phyloP scores from a whole-genome alignment of 2,888 invertebrate species.

The Phania funesta region DNA sequence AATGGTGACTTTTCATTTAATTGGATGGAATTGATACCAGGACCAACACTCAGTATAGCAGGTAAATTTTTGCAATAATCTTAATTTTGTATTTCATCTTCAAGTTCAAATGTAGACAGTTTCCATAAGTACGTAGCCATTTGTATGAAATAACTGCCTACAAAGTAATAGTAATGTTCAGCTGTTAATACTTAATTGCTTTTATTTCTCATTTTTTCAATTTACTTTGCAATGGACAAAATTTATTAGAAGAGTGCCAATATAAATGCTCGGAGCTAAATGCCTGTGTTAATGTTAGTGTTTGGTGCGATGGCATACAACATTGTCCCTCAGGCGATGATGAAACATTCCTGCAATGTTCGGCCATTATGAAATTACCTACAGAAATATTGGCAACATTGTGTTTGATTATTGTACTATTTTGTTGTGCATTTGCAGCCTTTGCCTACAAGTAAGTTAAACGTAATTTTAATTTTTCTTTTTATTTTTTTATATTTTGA shows the following conservation, averaged over 20 bases:
- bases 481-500: background rate
- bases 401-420: slow-evolving; percentile 80
- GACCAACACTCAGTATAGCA: slow-evolving; percentile 80
- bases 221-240: background rate
- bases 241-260: slow-evolving; percentile 85
- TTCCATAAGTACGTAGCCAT: background rate
- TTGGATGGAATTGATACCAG: slow-evolving; percentile 90
- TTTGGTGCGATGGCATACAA: slow-evolving; percentile 90
- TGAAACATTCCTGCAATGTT: slow-evolving; percentile 90
- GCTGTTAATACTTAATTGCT: slow-evolving; percentile 32
- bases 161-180: background rate
- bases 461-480: background rate
- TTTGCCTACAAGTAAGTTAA: slow-evolving; percentile 82
- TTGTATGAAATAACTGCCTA: background rate
- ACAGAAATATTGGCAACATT: slow-evolving; percentile 85
- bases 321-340: slow-evolving; percentile 91
- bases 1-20: slow-evolving; percentile 87
- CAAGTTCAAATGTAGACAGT: background rate
- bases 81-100: background rate
- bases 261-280: slow-evolving; percentile 89
- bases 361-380: slow-evolving; percentile 88
- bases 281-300: slow-evolving; percentile 88
- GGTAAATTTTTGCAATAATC: slow-evolving; percentile 71
- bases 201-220: slow-evolving; percentile 7
- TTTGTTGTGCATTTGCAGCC: slow-evolving; percentile 81